Conservation (phyloP, 2,888 invertebrate species). For the Synergus gifuensis region DNA sequence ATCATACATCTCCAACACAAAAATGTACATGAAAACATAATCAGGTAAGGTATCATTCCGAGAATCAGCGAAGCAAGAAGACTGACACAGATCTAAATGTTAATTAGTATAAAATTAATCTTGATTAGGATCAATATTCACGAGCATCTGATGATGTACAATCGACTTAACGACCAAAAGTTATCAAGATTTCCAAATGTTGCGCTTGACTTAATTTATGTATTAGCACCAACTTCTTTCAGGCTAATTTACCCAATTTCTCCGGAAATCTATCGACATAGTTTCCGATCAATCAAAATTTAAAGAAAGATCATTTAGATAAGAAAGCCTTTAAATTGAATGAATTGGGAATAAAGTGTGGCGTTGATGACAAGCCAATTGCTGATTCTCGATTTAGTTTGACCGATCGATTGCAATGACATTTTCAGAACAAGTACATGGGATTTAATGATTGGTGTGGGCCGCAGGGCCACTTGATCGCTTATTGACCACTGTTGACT, state of each 20-base stretch:
- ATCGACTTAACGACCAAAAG: not conserved
- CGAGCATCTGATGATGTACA: not conserved
- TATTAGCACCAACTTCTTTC: too few relatives aligned
- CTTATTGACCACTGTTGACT: conserved; percentile 78
- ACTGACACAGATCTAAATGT: conserved; percentile 26
- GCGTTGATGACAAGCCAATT: conserved; percentile 22
- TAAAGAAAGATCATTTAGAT: not conserved
- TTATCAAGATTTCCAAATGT: conserved; percentile 9
- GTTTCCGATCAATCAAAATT: not conserved
- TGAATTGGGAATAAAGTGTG: conserved; percentile 6
- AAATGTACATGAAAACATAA: conserved; percentile 32
- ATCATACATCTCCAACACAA: conserved; percentile 3
- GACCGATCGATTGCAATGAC: conserved; percentile 24
- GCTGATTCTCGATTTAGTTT: conserved; percentile 16
- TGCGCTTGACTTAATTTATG: too few relatives aligned
- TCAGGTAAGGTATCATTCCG: conserved; percentile 39
- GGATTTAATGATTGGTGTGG: conserved; percentile 68
- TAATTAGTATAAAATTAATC: conserved; percentile 26
- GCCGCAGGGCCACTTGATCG: conserved; percentile 74
- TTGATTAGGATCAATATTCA: conserved; percentile 32
- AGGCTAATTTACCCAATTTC: too few relatives aligned
- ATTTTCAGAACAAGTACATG: conserved; percentile 33
- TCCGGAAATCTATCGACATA: not conserved
- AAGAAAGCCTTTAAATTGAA: not conserved
- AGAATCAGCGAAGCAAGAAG: conserved; percentile 17